Base-by-base conservation (phyloP, 23 tunicate species). In the Clavelina lepadiformis region DNA sequence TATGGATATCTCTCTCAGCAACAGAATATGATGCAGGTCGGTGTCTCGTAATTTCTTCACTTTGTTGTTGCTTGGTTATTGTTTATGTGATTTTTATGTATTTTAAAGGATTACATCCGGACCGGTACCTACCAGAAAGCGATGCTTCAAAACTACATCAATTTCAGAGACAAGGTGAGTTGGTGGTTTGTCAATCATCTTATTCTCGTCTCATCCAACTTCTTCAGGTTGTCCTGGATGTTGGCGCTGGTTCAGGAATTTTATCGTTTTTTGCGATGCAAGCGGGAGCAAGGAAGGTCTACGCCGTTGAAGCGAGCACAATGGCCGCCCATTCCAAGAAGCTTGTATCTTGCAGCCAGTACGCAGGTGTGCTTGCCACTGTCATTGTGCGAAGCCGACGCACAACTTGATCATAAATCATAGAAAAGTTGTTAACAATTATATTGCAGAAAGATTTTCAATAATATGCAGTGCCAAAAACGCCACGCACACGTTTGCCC, bases 41-140 rank as follows among this genome's bases (percentile, higher is more conserved):
- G 15, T 41, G 49, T 41, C 13, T 41, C 15, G 49, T 41, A 41
- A 8, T 41, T 41, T 41, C 49, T 41, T 8, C 49, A 41, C 15
- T 22, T 54, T 54, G 60, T 19, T n/a, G 8, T 19, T 20, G 22
- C 22, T 54, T 54, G 8, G 8, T 54, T 54, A 7, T 22, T 20
- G 22, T 22, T 22, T 26, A 29, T 28, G 5, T 6, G 27, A 15
- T 29, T 19, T 34, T 46, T 63, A 1, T 51, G n/a, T 34, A 38
- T 46, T 72, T 52, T 74, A n/a, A 38, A 85, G 93, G 99, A 94
- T 75, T 94, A 86, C 76, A 66, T 94, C 24, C 65, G 99, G 35
- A 94, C 99, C 11, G 99, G 99, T 8, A 94, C 99, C 0, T 94
- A 94, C 51, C 99, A 94, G 68, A 94, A 94, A 66, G 99, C 99